These are phyloP conservation scores for Cartodere bifasciata DNA, from an alignment of 2,888 invertebrate genomes.

Conservation along the genomic window DNA sequence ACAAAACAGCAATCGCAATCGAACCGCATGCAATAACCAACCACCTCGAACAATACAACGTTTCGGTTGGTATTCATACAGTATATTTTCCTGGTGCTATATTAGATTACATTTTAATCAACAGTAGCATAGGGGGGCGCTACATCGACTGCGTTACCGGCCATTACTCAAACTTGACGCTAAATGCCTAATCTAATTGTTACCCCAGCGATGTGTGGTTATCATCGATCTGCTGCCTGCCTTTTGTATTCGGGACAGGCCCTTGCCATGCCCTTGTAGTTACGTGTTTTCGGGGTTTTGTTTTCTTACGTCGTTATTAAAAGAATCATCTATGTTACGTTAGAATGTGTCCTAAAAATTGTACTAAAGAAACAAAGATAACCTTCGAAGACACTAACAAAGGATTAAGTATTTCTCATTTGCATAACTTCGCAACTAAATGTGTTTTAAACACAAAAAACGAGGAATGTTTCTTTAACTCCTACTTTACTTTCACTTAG, in stretches of 20 bases:
- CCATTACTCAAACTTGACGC: conserved; percentile 39
- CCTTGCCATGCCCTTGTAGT: neutral
- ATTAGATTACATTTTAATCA: conserved; percentile 43
- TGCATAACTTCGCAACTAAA: no score
- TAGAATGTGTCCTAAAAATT: no score
- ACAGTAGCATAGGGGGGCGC: conserved; percentile 26
- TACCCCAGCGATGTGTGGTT: conserved; percentile 36
- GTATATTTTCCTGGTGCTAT: conserved; percentile 34
- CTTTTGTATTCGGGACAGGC: conserved; percentile 11
- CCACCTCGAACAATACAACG: conserved; percentile 26
- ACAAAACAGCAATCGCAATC: conserved; percentile 27
- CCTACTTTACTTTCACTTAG: no score
- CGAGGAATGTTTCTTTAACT: no score
- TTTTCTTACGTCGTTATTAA: no score
- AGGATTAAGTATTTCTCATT: no score
- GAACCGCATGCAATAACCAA: conserved; percentile 24
- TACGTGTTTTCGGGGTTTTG: neutral
- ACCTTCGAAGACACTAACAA: no score
- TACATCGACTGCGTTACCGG: conserved; percentile 33
- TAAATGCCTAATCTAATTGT: conserved; percentile 39
- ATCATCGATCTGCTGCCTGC: conserved; percentile 31
- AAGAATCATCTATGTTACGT: no score
- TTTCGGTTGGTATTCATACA: conserved; percentile 24
- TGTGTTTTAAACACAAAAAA: no score
- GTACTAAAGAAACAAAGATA: no score